phyloP scores from a whole-genome alignment of 2,888 invertebrate species.

The Craniophora ligustri region DNA sequence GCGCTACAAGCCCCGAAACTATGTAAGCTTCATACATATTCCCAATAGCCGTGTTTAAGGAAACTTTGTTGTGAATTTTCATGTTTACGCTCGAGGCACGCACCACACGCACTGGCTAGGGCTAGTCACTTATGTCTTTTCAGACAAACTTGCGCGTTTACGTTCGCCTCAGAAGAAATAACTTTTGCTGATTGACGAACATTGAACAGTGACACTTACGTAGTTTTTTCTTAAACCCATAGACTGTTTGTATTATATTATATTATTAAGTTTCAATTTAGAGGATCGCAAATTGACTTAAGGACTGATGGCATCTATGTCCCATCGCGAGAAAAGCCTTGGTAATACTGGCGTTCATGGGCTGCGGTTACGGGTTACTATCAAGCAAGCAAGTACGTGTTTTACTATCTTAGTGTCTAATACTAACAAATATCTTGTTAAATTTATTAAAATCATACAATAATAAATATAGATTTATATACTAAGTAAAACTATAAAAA shows the following conservation, averaged over 20 bases:
- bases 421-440: too few relatives aligned
- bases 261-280: too few relatives aligned
- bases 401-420: too few relatives aligned
- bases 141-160: slow-evolving; percentile 45
- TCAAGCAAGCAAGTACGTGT: too few relatives aligned
- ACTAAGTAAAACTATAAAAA: too few relatives aligned
- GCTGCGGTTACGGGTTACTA: not conserved
- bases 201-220: not conserved
- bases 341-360: not conserved
- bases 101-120: slow-evolving; percentile 64
- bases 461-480: too few relatives aligned
- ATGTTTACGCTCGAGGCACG: slow-evolving; percentile 80
- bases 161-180: slow-evolving; percentile 12
- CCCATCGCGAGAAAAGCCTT: not conserved
- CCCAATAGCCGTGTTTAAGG: slow-evolving; percentile 68
- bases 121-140: slow-evolving; percentile 48
- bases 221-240: too few relatives aligned
- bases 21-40: slow-evolving; percentile 55
- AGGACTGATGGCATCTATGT: too few relatives aligned
- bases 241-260: too few relatives aligned
- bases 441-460: too few relatives aligned
- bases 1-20: slow-evolving; percentile 53
- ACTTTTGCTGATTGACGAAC: not conserved
- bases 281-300: too few relatives aligned
- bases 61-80: slow-evolving; percentile 69